Evolutionary conservation across 2,113 vertebrate genomes (phyloP).

Genomic region (Zeus faber): DNA sequence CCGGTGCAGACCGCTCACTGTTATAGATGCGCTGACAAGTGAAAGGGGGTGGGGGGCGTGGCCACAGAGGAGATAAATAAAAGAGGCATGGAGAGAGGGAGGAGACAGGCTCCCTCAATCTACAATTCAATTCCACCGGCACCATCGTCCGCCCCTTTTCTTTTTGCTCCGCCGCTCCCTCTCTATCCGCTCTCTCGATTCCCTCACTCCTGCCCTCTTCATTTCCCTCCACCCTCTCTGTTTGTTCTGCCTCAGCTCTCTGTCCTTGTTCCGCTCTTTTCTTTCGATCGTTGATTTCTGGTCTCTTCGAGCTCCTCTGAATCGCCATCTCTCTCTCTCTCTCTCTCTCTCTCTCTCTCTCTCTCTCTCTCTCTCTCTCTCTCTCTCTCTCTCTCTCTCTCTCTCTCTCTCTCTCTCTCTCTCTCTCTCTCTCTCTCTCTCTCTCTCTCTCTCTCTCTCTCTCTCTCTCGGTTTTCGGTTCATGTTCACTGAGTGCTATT

Average conservation of each 20-base stretch:
- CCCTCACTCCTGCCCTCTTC: slow-evolving; percentile 32
- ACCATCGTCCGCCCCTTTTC: too few species aligned
- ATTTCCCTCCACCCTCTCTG: slow-evolving; percentile 2
- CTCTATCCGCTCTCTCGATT: slow-evolving; percentile 17
- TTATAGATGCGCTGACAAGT: slow-evolving; percentile 76
- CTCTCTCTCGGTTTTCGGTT: too few species aligned
- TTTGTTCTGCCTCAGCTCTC: not conserved
- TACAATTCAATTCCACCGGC: slow-evolving; percentile 69
- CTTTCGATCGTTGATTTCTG: too few species aligned
- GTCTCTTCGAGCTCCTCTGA: slow-evolving; percentile 17
- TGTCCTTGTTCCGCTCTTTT: too few species aligned
- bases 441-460: slow-evolving; percentile 10
- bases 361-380: slow-evolving; percentile 22
- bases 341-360: slow-evolving; percentile 13
- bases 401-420: slow-evolving; percentile 25
- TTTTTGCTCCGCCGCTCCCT: slow-evolving; percentile 7
- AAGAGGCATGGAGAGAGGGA: slow-evolving; percentile 69
- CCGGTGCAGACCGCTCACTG: slow-evolving; percentile 69
- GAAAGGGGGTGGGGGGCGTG: slow-evolving; percentile 72
- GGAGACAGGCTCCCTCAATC: slow-evolving; percentile 67
- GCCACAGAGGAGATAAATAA: slow-evolving; percentile 70
- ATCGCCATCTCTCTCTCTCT: slow-evolving; percentile 28
- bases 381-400: slow-evolving; percentile 10
- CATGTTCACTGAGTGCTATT: not conserved
- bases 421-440: slow-evolving; percentile 27